Conservation (phyloP, 64 coral and sea anemone genomes). For the Acropora yongei region DNA sequence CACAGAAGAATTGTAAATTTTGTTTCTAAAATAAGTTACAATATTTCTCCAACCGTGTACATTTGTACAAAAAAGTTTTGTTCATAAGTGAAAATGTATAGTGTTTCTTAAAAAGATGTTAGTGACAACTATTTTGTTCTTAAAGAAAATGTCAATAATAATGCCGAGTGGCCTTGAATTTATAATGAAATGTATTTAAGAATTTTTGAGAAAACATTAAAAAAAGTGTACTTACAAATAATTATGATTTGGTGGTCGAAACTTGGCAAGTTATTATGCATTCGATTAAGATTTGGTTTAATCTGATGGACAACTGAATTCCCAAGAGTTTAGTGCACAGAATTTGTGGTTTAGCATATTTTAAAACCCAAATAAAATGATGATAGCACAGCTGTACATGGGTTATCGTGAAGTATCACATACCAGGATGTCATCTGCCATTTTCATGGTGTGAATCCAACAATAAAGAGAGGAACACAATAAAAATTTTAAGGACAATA, state of each 20-base stretch:
- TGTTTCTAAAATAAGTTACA: slow-evolving; percentile 37
- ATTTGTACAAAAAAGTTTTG: slow-evolving; percentile 59
- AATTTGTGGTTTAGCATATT: too few species aligned
- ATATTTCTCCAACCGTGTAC: slow-evolving; percentile 53
- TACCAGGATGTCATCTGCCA: too few species aligned
- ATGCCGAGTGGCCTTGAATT: slow-evolving; percentile 39
- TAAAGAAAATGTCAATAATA: slow-evolving; percentile 39
- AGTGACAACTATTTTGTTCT: slow-evolving; percentile 36
- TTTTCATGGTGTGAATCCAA: too few species aligned
- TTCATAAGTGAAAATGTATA: slow-evolving; percentile 53
- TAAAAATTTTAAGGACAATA: neutral
- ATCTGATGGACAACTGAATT: too few species aligned
- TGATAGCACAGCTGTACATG: too few species aligned
- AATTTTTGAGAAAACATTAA: slow-evolving; percentile 47
- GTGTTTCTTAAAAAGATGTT: slow-evolving; percentile 55
- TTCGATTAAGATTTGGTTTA: too few species aligned
- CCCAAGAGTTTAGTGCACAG: too few species aligned
- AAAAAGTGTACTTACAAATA: slow-evolving; percentile 31
- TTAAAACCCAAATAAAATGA: too few species aligned
- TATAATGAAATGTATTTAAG: slow-evolving; percentile 57
- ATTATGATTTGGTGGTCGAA: neutral
- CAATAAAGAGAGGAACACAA: neutral
- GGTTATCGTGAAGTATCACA: too few species aligned
- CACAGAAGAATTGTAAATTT: slow-evolving; percentile 63
- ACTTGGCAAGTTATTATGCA: too few species aligned